These are phyloP conservation scores for Ceyx melanurus DNA, from an alignment of 2,113 vertebrate species.

Conservation along the genomic window DNA sequence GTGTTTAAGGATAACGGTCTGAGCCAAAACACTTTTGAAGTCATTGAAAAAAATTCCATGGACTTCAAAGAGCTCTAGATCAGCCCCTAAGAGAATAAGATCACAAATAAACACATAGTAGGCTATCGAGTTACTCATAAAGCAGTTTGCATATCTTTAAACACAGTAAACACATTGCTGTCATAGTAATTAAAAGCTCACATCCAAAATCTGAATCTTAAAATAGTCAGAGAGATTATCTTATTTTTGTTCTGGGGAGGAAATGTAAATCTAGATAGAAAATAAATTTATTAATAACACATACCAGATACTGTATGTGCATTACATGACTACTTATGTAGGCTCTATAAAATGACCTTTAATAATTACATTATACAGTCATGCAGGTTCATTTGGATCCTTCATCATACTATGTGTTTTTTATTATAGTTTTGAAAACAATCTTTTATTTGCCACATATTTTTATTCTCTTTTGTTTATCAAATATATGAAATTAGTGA, in stretches of 20 bases:
- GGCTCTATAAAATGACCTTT: not conserved
- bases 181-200: conserved; percentile 19
- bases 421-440: not conserved
- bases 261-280: not conserved
- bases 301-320: not conserved
- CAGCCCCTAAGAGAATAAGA: conserved; percentile 28
- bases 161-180: conserved; percentile 19
- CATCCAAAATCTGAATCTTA: not conserved
- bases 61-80: conserved; percentile 45
- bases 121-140: not conserved
- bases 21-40: conserved; percentile 54
- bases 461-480: not conserved
- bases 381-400: not conserved
- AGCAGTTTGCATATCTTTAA: conserved; percentile 31
- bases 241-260: not conserved
- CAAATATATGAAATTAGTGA: not conserved
- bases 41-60: not conserved
- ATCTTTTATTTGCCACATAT: not conserved
- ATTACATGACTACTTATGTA: not conserved
- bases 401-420: not conserved
- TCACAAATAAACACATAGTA: conserved; percentile 31
- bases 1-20: conserved; percentile 48
- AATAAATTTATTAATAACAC: not conserved
- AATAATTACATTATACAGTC: not conserved
- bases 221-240: not conserved